Conservation (phyloP, 2,888 invertebrate genomes). For the Brenthis daphne region DNA sequence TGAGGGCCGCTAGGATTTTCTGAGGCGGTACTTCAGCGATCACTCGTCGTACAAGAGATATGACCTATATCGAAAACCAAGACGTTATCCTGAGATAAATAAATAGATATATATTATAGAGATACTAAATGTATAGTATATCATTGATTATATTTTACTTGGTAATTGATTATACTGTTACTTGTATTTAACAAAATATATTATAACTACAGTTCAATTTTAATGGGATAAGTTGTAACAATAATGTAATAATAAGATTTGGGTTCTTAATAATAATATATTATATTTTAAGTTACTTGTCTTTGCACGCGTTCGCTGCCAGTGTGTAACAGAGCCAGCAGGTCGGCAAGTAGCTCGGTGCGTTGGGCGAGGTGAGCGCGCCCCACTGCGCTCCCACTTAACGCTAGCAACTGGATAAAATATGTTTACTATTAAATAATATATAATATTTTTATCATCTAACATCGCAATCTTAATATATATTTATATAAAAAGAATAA, state of each 20-base stretch:
- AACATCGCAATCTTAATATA: too few species aligned
- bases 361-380: slow-evolving; percentile 95
- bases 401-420: slow-evolving; percentile 84
- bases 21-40: slow-evolving; percentile 94
- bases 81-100: too few species aligned
- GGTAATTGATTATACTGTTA: too few species aligned
- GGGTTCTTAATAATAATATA: neutral
- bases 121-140: too few species aligned
- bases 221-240: neutral
- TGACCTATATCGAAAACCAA: slow-evolving; percentile 81
- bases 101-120: too few species aligned
- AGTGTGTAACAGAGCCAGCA: slow-evolving; percentile 93
- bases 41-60: slow-evolving; percentile 92
- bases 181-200: neutral
- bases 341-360: slow-evolving; percentile 90
- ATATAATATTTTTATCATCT: too few species aligned
- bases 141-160: too few species aligned
- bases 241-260: neutral
- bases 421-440: neutral
- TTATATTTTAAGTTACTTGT: slow-evolving; percentile 82
- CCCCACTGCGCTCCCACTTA: slow-evolving; percentile 96
- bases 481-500: too few species aligned
- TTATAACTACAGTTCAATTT: neutral
- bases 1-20: slow-evolving; percentile 89
- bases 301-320: slow-evolving; percentile 97